These are phyloP conservation scores for Grammomys surdaster DNA, from an alignment of 2,113 vertebrate genomes.

Conservation along the genomic window DNA sequence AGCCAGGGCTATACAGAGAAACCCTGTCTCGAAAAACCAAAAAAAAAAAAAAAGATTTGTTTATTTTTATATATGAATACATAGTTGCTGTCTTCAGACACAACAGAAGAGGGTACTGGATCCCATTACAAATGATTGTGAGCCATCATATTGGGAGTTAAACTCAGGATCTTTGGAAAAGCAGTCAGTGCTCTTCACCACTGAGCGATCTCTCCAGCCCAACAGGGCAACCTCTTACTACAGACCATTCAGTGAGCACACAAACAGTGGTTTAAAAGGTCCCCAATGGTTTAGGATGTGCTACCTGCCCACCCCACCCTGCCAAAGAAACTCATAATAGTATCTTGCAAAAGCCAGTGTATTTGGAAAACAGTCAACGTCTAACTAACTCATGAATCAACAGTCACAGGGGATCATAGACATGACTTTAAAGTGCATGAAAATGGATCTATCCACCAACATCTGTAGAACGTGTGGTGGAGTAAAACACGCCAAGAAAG, in stretches of 20 bases:
- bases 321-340: background rate
- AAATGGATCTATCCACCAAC: background rate
- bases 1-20: no score
- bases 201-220: no score
- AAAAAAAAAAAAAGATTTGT: no score
- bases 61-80: no score
- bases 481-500: background rate
- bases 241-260: background rate
- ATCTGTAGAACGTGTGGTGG: background rate
- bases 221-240: no score
- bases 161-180: no score
- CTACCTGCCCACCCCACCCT: background rate
- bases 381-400: background rate
- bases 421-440: background rate
- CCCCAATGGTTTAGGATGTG: background rate
- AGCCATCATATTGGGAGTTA: no score
- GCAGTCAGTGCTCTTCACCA: no score
- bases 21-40: no score
- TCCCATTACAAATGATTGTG: no score
- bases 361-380: background rate
- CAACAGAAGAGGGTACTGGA: no score
- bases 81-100: no score
- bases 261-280: background rate
- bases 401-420: background rate
- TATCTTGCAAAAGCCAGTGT: background rate